Evolutionary conservation across 2,888 invertebrate species (phyloP), one percentile per base, ranked within the genome.

Genomic region (Noctua pronuba): DNA sequence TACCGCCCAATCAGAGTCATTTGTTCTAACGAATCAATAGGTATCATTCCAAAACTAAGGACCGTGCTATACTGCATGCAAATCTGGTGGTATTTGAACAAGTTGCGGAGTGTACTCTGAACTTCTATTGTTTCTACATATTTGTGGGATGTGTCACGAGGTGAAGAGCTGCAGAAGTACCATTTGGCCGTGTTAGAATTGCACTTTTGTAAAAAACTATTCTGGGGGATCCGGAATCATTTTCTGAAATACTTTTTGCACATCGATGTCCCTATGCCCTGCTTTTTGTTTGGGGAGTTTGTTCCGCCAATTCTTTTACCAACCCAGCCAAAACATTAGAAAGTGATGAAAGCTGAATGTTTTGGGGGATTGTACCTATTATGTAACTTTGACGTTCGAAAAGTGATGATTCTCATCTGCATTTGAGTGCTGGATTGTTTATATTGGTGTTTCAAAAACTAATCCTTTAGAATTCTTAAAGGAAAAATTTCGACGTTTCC

Each of bases 11-110:
- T 73, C 72, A 67, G 49, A 76, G 18, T 70, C 38, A 67, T 52
- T 86, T 70, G 49, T 58, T 7, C 60, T 8, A 65, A 21, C 41
- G 49, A 62, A 64, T 83, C 83, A 73, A 83, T 86, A 71, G 77
- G 49, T 76, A 75, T 69, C 60, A 52, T 41, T 77, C n/a, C 38
- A 52, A 66, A 76, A 74, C 70, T 55, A 71, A 72, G 75, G 24
- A 79, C 75, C 46, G 52, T 38, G 41, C 10, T 13, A 38, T 74
- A 66, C 62, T 74, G 38, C 68, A 80, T 68, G 79, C 77, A 87
- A 79, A 84, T 88, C 87, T 72, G 44, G 66, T 71, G 73, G 70
- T 76, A 73, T 81, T 84, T 88, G 73, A 88, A 87, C 80, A 79
- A 80, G 69, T 85, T 78, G 76, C 67, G 67, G 65, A 73, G 87